A percentile compares a stretch with the other conserved stretches of the same genome.
phyloP scores from a whole-genome alignment of 2,113 vertebrate genomes.

The Ceyx cyanopectus region DNA sequence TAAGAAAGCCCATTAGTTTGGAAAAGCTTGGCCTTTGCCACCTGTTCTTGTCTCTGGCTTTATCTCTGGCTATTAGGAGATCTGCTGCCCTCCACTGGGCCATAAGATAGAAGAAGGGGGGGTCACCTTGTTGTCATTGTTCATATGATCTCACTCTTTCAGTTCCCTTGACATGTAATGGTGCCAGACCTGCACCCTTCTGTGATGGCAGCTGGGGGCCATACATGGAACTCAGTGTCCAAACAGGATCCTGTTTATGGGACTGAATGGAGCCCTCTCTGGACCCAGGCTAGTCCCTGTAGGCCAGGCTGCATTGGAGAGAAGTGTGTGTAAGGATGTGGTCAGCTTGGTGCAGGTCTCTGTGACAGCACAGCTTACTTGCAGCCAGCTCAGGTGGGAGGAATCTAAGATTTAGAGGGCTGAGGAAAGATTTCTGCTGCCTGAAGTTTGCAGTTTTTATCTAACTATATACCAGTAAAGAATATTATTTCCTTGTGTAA shows the following conservation, averaged over 20 bases:
- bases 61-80: neutral
- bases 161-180: fast-evolving
- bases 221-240: fast-evolving
- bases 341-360: neutral
- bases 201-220: neutral
- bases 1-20: neutral
- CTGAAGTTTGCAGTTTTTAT: neutral
- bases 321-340: neutral
- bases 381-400: neutral
- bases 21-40: neutral
- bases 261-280: neutral
- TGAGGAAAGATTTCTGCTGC: neutral
- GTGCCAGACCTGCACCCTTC: neutral
- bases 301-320: neutral
- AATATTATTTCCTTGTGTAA: neutral
- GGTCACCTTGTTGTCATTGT: neutral
- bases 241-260: neutral
- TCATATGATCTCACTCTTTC: neutral
- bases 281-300: neutral
- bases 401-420: neutral
- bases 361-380: neutral
- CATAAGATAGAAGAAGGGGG: no score
- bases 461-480: neutral
- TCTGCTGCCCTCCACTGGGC: neutral
- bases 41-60: neutral